Percentiles rank a stretch among this genome's conserved stretches.
Evolutionary conservation across 2,113 vertebrate genomes (phyloP).

Genomic region (Nothoprocta pentlandii): DNA sequence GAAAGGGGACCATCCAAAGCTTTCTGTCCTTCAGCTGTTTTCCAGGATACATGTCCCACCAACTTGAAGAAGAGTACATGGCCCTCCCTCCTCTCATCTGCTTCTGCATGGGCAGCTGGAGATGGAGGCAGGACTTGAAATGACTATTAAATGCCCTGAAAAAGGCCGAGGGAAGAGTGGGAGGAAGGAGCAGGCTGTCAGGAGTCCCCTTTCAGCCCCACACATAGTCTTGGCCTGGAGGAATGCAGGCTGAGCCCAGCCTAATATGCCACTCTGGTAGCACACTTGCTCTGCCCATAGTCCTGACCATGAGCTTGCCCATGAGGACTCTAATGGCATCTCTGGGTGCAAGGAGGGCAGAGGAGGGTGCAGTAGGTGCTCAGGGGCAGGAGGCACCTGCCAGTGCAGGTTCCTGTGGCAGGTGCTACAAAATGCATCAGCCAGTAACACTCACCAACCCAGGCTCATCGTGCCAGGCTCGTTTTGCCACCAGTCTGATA

Average conservation of each 20-base stretch:
- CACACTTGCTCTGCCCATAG: background rate
- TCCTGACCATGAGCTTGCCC: background rate
- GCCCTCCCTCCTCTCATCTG: background rate
- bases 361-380: rapidly evolving
- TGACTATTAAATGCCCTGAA: background rate
- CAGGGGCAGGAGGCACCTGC: background rate
- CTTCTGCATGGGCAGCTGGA: background rate
- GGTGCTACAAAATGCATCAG: background rate
- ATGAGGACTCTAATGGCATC: background rate
- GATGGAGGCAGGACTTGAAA: background rate
- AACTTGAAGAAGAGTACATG: background rate
- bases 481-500: background rate
- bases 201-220: background rate
- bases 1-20: background rate
- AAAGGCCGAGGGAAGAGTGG: background rate
- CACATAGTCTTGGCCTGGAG: background rate
- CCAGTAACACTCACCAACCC: background rate
- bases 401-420: rapidly evolving
- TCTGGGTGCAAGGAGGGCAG: background rate
- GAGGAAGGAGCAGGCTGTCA: background rate
- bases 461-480: background rate
- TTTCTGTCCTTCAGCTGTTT: background rate
- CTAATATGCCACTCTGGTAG: rapidly evolving
- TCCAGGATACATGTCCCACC: background rate
- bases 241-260: background rate